phyloP scores from a whole-genome alignment of 2,113 vertebrate species.

The Salminus brasiliensis region DNA sequence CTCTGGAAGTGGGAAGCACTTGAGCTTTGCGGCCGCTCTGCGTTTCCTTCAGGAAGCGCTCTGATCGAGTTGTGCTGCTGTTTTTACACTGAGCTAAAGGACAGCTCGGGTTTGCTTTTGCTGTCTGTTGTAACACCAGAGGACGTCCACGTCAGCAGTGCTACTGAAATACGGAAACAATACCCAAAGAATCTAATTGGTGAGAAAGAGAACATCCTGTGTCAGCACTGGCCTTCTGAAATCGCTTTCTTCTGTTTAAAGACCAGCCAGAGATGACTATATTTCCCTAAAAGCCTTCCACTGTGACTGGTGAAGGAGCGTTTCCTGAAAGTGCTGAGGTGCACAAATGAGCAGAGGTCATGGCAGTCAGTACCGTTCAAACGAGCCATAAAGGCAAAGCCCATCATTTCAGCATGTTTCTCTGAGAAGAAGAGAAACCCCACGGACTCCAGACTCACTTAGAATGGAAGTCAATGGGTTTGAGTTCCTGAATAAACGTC shows the following conservation, averaged over 20 bases:
- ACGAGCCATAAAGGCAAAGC: no score
- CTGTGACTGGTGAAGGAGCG: neutral
- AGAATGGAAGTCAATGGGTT: no score
- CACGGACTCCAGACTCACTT: no score
- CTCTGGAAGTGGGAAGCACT: no score
- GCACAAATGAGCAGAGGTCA: neutral
- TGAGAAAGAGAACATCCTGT: constrained; percentile 25
- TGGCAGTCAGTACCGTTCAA: no score
- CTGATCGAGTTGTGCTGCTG: no score
- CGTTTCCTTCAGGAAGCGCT: no score
- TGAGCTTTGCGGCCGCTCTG: no score
- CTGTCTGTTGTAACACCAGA: neutral
- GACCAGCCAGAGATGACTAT: neutral
- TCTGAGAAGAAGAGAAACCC: no score
- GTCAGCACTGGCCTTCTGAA: neutral
- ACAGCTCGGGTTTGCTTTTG: neutral
- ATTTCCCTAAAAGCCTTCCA: neutral
- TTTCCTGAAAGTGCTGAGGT: neutral
- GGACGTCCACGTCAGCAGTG: neutral
- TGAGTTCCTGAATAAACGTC: no score
- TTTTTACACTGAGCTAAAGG: no score
- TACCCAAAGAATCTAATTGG: neutral
- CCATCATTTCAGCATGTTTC: no score
- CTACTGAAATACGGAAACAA: neutral
- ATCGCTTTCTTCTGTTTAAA: neutral